Evolutionary conservation across 2,888 invertebrate species (phyloP), one percentile per base, ranked within the genome.

Genomic region (Agrilus cyanescens): DNA sequence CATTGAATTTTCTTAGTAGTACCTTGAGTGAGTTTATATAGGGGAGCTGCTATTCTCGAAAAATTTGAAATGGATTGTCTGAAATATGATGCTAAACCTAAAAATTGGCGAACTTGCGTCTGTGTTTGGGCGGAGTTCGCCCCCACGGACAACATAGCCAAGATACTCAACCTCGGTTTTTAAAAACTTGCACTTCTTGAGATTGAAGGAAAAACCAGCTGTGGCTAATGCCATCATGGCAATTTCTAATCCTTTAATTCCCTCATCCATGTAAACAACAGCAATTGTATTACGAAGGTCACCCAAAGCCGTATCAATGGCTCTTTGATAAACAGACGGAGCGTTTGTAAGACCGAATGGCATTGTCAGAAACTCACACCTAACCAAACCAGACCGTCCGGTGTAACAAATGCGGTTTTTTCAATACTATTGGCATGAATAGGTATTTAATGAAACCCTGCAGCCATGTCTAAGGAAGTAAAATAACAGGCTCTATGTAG

Each of bases 41-140:
- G 18, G 18, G 18, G 18, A 20, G 20, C 20, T 20, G 20, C 20
- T 7, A 42, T 33, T 18, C 43, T 38, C 4, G 52, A 45, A 20
- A 48, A 50, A 10, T 39, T 36, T 6, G 20, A 20, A 20, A 20
- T 20, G 20, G 7, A 20, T 6, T 20, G 20, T 20, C 20, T 3
- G 20, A 20, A 53, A 40, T 53, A 53, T 3, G 49, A 48, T 4
- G 50, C 51, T 10, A 54, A 39, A n/a, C 53, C 50, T 37, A 48
- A 35, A 44, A 48, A 46, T 45, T 48, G 46, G n/a, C 44, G 40
- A 12, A 44, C 44, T 30, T 20, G 20, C 20, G 20, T 20, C 20
- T 20, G 20, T 20, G 20, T 5, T 20, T 20, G 5, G 20, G 20
- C n/a, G n/a, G 41, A 20, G 7, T 20, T 20, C 7, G 6, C 40